Evolutionary conservation across 2,113 vertebrate genomes (phyloP), one percentile per base, ranked within the genome.

Genomic region (Neofelis nebulosa): DNA sequence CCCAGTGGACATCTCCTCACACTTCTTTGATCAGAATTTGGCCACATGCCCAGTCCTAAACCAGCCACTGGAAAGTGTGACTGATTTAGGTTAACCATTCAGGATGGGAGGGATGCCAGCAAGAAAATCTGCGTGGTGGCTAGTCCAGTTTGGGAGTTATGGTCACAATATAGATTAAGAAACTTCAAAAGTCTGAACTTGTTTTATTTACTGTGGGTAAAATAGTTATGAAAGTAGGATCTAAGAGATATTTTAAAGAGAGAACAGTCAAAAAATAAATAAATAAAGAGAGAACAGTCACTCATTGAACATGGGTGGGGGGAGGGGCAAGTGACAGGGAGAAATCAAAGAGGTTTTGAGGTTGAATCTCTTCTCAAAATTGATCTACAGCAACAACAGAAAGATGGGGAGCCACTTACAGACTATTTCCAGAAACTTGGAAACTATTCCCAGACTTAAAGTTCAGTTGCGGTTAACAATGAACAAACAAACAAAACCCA

Each of bases 351-450:
- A 87, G 69, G 27, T 65, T 95, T 76, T 81, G 57, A 89, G 76
- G 50, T 85, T 71, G 50, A 45, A 29, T 91, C 80, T 94, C 36
- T 74, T 38, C 80, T 95, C 79, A 48, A 87, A 92, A 80, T 41
- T 57, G 25, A 96, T 78, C 57, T 41, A 92, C 6, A 68, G 87
- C 11, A 94, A 88, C 69, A 92, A 81, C 38, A 85, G 74, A 88
- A 95, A 93, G 69, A 94, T 4, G 15, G 7, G 61, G 79, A 98
- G 50, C 61, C 87, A 92, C 80, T 96, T 79, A 83, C 68, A 48
- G 65, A 74, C 80, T 93, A 92, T 95, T 97, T 98, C 94, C 96
- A 97, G 97, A 97, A 98, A 96, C 74, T 80, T 95, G 92, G 96
- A 96, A 80, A 69, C 87, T 31, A 61, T 96, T 96, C 94, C 96